phyloP scores from a whole-genome alignment of 2,113 vertebrate species.

The Scopus umbretta region DNA sequence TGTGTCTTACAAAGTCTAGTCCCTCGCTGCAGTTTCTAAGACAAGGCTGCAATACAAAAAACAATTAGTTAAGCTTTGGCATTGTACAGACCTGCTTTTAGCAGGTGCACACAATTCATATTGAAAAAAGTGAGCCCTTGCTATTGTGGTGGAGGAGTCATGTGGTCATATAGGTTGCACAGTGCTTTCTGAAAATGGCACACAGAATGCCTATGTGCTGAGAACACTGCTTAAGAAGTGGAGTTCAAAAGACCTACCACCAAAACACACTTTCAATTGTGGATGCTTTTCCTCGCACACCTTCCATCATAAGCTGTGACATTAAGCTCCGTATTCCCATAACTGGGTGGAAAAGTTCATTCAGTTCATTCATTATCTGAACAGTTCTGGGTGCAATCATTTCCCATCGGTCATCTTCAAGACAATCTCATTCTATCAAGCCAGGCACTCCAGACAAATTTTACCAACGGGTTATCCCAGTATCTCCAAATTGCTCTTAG shows the following conservation, averaged over 20 bases:
- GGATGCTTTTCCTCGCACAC: not conserved
- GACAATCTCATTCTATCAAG: not conserved
- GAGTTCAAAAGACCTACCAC: not conserved
- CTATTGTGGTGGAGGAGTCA: too few species aligned
- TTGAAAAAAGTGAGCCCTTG: not conserved
- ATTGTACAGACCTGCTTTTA: not conserved
- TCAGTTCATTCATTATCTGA: not conserved
- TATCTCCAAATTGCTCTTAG: not conserved
- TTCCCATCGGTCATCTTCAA: not conserved
- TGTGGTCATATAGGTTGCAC: not conserved
- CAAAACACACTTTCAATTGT: not conserved
- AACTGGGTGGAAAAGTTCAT: not conserved
- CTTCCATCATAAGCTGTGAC: not conserved
- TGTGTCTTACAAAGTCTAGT: not conserved
- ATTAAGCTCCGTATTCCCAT: not conserved
- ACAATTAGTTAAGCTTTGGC: not conserved
- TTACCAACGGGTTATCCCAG: not conserved
- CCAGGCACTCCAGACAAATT: not conserved
- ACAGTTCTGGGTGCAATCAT: not conserved
- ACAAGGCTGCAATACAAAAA: not conserved
- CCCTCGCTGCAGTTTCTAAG: not conserved
- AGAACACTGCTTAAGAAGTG: not conserved
- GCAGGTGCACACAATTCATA: not conserved
- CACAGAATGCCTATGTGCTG: fast-evolving
- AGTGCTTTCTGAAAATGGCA: not conserved